Percentiles rank a stretch among this genome's conserved stretches.
phyloP scores from a whole-genome alignment of 2,888 invertebrate species.

The Erynnis tages region DNA sequence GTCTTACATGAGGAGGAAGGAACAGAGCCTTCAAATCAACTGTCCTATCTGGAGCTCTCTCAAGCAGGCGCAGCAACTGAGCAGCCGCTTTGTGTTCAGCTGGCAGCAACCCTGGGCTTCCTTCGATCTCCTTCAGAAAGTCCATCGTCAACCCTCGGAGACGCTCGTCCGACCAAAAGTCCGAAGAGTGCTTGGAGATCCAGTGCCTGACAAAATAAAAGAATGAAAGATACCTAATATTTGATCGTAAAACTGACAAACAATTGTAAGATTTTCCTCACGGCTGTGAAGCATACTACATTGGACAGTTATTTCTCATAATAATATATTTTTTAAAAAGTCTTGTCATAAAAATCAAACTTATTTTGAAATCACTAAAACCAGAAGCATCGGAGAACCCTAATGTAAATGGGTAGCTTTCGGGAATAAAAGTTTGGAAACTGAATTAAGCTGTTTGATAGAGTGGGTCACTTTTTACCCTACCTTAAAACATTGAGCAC shows the following conservation, averaged over 20 bases:
- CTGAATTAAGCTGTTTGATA: too few species aligned
- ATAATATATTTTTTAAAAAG: too few species aligned
- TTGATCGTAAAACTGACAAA: too few species aligned
- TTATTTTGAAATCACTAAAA: too few species aligned
- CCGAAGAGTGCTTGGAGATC: conserved; percentile 95
- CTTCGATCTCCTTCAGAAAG: conserved; percentile 93
- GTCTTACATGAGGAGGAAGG: conserved; percentile 84
- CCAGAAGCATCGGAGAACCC: too few species aligned
- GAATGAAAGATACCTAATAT: background rate
- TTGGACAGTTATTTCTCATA: background rate
- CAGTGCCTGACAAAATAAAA: conserved; percentile 84
- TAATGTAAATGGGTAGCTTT: too few species aligned
- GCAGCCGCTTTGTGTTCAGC: conserved; percentile 95
- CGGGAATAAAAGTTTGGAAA: too few species aligned
- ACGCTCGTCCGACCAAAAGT: conserved; percentile 89
- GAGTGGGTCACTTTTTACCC: too few species aligned
- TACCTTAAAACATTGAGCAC: conserved; percentile 91
- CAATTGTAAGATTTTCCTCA: conserved; percentile 7
- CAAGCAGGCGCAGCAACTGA: conserved; percentile 88
- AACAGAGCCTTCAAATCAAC: conserved; percentile 87
- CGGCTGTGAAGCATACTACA: too few species aligned
- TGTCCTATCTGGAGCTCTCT: conserved; percentile 86
- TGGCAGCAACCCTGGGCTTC: conserved; percentile 90
- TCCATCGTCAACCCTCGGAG: conserved; percentile 90
- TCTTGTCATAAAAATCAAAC: too few species aligned